These are phyloP conservation scores for Seladonia tumulorum DNA, from an alignment of 2,888 invertebrate species.

Conservation along the genomic window DNA sequence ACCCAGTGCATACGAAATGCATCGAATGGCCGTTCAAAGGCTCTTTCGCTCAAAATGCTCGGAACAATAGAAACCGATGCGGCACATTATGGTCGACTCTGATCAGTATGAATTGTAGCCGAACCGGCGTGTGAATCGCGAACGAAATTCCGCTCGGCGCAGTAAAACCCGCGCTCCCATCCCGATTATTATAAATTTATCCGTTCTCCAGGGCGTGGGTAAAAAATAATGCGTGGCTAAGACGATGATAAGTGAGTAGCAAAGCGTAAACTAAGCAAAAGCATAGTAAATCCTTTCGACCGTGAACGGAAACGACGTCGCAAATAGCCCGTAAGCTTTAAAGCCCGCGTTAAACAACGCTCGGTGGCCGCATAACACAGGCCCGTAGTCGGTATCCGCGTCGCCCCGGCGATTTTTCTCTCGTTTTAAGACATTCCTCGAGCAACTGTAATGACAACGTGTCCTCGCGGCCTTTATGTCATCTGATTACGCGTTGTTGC, in stretches of 20 bases:
- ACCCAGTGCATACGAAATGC: too few relatives aligned
- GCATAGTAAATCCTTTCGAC: conserved; percentile 4
- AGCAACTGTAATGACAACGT: conserved; percentile 66
- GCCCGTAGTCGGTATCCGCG: not conserved
- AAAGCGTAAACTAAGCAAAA: conserved; percentile 10
- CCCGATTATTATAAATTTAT: conserved; percentile 3
- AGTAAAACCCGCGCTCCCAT: not conserved
- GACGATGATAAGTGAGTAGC: conserved; percentile 9
- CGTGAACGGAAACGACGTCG: conserved; percentile 6
- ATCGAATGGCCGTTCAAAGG: too few relatives aligned
- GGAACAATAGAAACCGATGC: too few relatives aligned
- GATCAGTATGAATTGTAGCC: not conserved
- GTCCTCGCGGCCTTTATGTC: conserved; percentile 74
- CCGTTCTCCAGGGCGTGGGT: not conserved
- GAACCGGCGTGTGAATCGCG: not conserved
- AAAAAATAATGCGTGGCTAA: not conserved
- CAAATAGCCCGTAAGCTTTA: not conserved
- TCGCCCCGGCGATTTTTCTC: not conserved
- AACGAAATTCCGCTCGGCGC: not conserved
- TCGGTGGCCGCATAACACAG: not conserved
- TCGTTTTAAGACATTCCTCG: conserved; percentile 60
- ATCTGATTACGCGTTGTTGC: conserved; percentile 72
- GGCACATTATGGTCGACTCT: not conserved
- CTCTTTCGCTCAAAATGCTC: too few relatives aligned
- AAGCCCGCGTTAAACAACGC: not conserved